A percentile compares a stretch with the other conserved stretches of the same genome.
Conservation (phyloP, 2,113 vertebrate genomes). For the Cyprinodon variegatus region DNA sequence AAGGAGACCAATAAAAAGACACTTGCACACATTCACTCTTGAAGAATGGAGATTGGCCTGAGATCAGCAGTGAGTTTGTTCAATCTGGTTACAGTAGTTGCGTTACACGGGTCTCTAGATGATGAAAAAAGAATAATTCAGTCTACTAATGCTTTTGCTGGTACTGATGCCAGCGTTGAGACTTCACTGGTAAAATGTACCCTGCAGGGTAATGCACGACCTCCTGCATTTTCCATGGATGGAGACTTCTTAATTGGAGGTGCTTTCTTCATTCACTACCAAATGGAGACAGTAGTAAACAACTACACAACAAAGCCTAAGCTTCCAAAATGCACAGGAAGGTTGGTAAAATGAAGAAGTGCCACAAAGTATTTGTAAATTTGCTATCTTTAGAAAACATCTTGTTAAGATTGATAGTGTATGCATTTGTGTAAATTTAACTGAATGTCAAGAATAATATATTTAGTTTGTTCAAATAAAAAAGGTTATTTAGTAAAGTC, state of each 20-base stretch:
- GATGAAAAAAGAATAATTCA: not conserved
- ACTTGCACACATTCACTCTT: not conserved
- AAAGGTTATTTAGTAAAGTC: not conserved
- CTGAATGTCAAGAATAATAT: not conserved
- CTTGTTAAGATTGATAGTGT: not conserved
- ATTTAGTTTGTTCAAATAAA: not conserved
- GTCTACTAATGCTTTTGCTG: not conserved
- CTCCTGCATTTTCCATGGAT: constrained; percentile 59
- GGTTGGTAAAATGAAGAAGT: constrained; percentile 56
- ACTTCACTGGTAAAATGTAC: constrained; percentile 47
- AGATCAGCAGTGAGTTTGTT: not conserved
- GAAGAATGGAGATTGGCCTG: constrained; percentile 17
- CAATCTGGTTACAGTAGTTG: constrained; percentile 13
- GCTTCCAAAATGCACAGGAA: constrained; percentile 62
- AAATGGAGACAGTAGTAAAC: constrained; percentile 38
- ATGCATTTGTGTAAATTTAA: not conserved
- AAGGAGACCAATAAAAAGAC: constrained; percentile 23
- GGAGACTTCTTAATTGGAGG: constrained; percentile 64
- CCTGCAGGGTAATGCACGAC: constrained; percentile 43
- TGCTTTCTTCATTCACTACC: constrained; percentile 7
- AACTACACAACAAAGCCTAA: constrained; percentile 64
- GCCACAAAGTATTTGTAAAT: not conserved
- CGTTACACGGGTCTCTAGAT: not conserved
- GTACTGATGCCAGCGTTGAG: not conserved
- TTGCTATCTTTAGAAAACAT: not conserved